Evolutionary conservation across 1,140 invertebrate genomes (phyloP).

Genomic region (Meloidogyne floridensis): DNA sequence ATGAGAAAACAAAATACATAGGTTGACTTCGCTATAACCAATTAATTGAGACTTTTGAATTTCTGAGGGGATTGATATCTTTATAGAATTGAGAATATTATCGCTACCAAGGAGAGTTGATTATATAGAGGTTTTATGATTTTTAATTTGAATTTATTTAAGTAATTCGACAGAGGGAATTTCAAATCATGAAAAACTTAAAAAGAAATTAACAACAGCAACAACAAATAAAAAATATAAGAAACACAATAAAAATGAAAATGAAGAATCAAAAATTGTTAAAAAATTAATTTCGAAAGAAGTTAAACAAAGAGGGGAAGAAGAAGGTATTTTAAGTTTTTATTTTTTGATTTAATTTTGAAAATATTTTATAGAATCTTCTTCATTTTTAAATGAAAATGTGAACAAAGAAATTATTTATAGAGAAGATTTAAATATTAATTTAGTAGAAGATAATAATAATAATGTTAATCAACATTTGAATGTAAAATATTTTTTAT

Average conservation of each 20-base stretch:
- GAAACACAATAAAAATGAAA: not conserved
- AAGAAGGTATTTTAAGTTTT: not conserved
- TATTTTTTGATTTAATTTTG: not conserved
- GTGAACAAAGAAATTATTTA: not conserved
- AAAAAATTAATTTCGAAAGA: conserved; percentile 3
- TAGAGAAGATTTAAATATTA: not conserved
- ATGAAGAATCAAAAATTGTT: not conserved
- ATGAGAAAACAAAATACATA: too few species aligned
- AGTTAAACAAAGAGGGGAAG: not conserved
- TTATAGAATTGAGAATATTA: not conserved
- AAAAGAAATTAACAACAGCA: not conserved
- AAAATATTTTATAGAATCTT: not conserved
- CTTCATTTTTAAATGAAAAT: not conserved
- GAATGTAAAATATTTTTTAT: too few species aligned
- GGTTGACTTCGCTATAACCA: too few species aligned
- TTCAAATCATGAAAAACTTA: not conserved
- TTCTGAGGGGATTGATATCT: too few species aligned
- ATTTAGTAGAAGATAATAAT: conserved; percentile 10
- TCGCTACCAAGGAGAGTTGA: too few species aligned
- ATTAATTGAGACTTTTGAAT: too few species aligned
- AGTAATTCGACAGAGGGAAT: too few species aligned
- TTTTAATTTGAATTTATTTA: too few species aligned
- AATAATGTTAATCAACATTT: not conserved
- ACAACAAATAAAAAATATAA: not conserved
- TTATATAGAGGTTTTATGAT: too few species aligned